Evolutionary conservation across 2,888 invertebrate genomes (phyloP).

Genomic region (Cheilosia vulpina): DNA sequence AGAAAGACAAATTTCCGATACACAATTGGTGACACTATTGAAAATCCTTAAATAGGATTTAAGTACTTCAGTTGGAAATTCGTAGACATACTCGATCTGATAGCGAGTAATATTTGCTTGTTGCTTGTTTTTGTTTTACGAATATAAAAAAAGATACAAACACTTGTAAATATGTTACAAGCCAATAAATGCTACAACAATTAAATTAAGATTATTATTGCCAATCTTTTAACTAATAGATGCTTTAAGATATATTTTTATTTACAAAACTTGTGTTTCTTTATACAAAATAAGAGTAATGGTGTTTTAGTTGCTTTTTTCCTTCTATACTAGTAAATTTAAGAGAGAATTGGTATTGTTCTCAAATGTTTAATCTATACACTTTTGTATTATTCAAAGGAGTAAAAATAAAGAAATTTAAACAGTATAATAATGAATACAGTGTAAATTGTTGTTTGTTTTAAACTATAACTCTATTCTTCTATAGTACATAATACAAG

Average conservation of each 20-base stretch:
- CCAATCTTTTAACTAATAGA: constrained; percentile 62
- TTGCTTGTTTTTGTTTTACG: constrained; percentile 14
- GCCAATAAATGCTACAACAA: constrained; percentile 60
- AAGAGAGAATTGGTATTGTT: constrained; percentile 31
- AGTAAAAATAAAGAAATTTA: constrained; percentile 37
- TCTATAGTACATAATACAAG: constrained; percentile 46
- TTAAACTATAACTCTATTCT: constrained; percentile 42
- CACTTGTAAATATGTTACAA: constrained; percentile 20
- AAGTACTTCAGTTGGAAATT: too few species aligned
- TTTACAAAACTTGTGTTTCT: constrained; percentile 55
- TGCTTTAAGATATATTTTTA: constrained; percentile 25
- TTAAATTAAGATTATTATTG: constrained; percentile 71
- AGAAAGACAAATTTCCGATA: too few species aligned
- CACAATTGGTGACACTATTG: too few species aligned
- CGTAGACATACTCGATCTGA: not conserved
- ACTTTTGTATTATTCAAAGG: constrained; percentile 9
- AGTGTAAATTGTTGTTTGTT: constrained; percentile 70
- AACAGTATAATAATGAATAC: constrained; percentile 11
- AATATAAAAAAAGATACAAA: constrained; percentile 4
- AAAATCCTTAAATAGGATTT: too few species aligned
- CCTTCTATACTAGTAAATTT: constrained; percentile 38
- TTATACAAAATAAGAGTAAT: constrained; percentile 38
- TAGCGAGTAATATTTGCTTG: constrained; percentile 19
- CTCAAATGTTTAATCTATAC: constrained; percentile 20
- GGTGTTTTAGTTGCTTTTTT: constrained; percentile 46